Evolutionary conservation across 2,113 vertebrate genomes (phyloP).

Genomic region (Pteronura brasiliensis): DNA sequence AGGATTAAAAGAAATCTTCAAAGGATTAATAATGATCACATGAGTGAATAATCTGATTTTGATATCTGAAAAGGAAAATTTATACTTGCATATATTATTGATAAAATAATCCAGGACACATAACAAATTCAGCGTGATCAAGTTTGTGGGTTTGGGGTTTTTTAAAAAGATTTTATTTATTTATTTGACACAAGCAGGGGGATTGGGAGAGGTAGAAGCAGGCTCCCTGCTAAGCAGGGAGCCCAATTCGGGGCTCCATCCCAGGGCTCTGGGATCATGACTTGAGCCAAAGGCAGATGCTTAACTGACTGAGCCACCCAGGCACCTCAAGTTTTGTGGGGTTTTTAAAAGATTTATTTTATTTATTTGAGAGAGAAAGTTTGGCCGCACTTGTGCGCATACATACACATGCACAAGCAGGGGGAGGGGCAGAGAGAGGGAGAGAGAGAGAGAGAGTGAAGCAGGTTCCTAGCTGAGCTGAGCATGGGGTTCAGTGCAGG

Average conservation of each 20-base stretch:
- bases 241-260: not conserved
- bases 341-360: not conserved
- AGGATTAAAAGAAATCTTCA: not conserved
- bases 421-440: not conserved
- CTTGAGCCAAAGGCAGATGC: not conserved
- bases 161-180: not conserved
- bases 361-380: not conserved
- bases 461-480: not conserved
- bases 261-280: not conserved
- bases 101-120: not conserved
- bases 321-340: too few relatives aligned
- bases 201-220: not conserved
- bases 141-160: not conserved
- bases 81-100: not conserved
- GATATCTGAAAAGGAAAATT: not conserved
- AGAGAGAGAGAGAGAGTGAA: not conserved
- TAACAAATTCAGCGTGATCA: not conserved
- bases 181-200: not conserved
- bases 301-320: not conserved
- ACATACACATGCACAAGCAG: not conserved
- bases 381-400: not conserved
- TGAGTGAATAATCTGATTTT: not conserved
- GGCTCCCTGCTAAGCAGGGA: not conserved
- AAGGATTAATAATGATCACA: not conserved
- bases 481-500: fast-evolving